Evolutionary conservation across 1,140 invertebrate species (phyloP), one percentile per base, ranked within the genome.

Genomic region (Contarinia nasturtii): DNA sequence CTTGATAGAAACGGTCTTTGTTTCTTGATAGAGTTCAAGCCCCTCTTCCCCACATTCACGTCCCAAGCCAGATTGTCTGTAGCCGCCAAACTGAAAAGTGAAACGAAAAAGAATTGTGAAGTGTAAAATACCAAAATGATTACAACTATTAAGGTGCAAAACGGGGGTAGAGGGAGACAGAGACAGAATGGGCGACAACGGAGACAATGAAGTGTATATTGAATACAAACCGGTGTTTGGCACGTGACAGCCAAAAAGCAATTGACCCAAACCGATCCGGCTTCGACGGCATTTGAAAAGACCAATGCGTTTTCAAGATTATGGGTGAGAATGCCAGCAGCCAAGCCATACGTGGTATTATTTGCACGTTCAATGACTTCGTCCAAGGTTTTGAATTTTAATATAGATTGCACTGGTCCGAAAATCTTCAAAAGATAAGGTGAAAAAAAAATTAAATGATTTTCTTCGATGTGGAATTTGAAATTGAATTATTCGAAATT

Each of bases 251-350:
- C 70, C 62, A 84, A 75, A 55, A 81, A 88, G 52, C 78, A 82
- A 60, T 90, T 89, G 0, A 90, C 66, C 86, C 86, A 93, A 22
- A 92, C 79, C 34, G 82, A 83, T 44, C 90, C 90, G 54, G 88
- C 83, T 50, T 82, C 65, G 1, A 90, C 72, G 47, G 72, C 66
- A 53, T 80, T 73, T 8, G 78, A 73, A 61, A 83, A 85, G 7
- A 61, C 68, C 5, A 86, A 55, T 7, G 83, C 84, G 37, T 71
- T 84, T 52, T 86, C 75, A 11, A 93, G 69, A 60, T 92, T 73
- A 44, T 83, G 83, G 1, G 87, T 91, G 15, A 91, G 66, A 20
- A 93, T 75, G 1, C 79, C 84, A 49, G 88, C 78, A 20, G 83
- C 89, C 7, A 94, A 68, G 7, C 90, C 89, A 62, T 92, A 94